phyloP scores from a whole-genome alignment of 2,113 vertebrate genomes.

The Alexandromys fortis region DNA sequence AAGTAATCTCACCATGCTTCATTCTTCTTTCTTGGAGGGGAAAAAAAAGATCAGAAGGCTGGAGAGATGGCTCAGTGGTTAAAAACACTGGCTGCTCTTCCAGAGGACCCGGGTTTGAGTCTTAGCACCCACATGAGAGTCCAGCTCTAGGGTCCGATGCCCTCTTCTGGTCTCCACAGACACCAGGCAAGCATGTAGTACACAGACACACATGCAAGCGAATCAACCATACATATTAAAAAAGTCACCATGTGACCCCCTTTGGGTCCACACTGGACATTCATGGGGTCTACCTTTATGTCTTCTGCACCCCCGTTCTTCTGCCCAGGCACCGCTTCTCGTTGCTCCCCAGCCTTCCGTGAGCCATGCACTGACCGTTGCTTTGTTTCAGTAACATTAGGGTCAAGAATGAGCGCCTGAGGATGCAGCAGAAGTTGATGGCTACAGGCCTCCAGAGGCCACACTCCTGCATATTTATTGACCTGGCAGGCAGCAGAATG shows the following conservation, averaged over 20 bases:
- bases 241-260: not conserved
- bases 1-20: not conserved
- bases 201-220: not conserved
- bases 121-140: not conserved
- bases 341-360: not conserved
- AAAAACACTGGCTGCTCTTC: not conserved
- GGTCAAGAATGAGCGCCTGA: conserved; percentile 29
- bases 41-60: not conserved
- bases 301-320: not conserved
- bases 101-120: not conserved
- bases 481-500: conserved; percentile 31
- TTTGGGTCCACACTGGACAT: not conserved
- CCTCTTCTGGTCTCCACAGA: not conserved
- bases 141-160: not conserved
- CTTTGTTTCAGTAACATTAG: conserved; percentile 31
- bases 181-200: not conserved
- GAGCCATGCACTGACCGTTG: not conserved
- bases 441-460: not conserved
- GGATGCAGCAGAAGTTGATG: not conserved
- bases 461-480: not conserved
- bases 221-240: not conserved
- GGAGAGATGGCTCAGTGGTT: not conserved
- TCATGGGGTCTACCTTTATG: not conserved
- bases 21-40: not conserved
- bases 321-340: not conserved